These are phyloP conservation scores for Amphimallon solstitiale DNA, from an alignment of 2,888 invertebrate genomes.

Conservation along the genomic window DNA sequence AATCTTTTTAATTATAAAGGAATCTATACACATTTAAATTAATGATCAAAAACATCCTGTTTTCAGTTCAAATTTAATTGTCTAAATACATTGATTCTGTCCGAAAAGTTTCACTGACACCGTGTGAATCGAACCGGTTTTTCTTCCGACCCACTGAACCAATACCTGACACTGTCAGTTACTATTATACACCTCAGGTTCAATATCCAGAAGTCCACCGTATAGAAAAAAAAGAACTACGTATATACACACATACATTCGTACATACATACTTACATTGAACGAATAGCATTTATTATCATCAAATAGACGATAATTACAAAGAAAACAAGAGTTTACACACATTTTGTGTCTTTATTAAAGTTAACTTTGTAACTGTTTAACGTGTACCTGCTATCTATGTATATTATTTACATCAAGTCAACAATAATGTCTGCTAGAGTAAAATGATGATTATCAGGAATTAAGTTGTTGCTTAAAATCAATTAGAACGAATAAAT, in stretches of 20 bases:
- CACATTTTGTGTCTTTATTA: too few species aligned
- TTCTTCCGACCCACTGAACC: constrained; percentile 26
- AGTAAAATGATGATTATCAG: too few species aligned
- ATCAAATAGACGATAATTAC: background rate
- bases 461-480: too few species aligned
- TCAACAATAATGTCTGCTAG: too few species aligned
- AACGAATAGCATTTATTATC: background rate
- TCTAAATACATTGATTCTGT: constrained; percentile 6
- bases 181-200: constrained; percentile 12
- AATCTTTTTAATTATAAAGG: too few species aligned
- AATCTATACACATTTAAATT: background rate
- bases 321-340: background rate
- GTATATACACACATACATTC: background rate
- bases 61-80: constrained; percentile 16
- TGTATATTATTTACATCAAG: too few species aligned
- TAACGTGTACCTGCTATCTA: too few species aligned
- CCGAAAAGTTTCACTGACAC: constrained; percentile 24
- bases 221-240: background rate
- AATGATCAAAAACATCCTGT: constrained; percentile 14
- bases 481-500: too few species aligned
- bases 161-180: constrained; percentile 12
- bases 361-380: too few species aligned
- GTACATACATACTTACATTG: too few species aligned
- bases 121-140: constrained; percentile 30
- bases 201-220: constrained; percentile 1